Percentiles rank a stretch among this genome's conserved stretches.
phyloP scores from a whole-genome alignment of 2,888 invertebrate species.

The Acleris holmiana region DNA sequence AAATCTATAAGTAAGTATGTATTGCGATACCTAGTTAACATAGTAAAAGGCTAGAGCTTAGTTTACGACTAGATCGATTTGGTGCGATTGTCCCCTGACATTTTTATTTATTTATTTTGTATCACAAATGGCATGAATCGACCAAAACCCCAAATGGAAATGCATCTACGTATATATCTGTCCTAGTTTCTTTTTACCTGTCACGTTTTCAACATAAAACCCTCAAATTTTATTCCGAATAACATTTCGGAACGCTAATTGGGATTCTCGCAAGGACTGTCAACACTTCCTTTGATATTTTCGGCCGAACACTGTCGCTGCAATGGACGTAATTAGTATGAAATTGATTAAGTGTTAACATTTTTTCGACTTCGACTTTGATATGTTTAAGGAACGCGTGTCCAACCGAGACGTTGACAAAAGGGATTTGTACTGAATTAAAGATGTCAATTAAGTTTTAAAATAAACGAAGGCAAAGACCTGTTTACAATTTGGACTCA shows the following conservation, averaged over 20 bases:
- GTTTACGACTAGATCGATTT: too few species aligned
- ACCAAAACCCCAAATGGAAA: too few species aligned
- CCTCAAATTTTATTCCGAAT: not conserved
- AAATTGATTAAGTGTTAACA: constrained; percentile 37
- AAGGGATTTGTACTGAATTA: constrained; percentile 29
- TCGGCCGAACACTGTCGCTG: constrained; percentile 17
- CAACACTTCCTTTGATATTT: constrained; percentile 30
- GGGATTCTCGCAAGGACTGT: constrained; percentile 12
- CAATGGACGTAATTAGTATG: constrained; percentile 26
- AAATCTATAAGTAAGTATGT: too few species aligned
- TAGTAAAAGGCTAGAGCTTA: too few species aligned
- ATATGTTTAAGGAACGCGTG: constrained; percentile 26
- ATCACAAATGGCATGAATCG: too few species aligned
- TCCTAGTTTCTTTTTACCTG: too few species aligned
- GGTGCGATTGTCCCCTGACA: too few species aligned
- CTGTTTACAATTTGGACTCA: not conserved
- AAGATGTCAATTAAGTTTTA: constrained; percentile 26
- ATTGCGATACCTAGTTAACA: too few species aligned
- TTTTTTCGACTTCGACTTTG: constrained; percentile 32
- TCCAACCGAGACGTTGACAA: constrained; percentile 23
- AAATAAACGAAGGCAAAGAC: not conserved
- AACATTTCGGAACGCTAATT: constrained; percentile 22
- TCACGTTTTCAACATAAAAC: not conserved
- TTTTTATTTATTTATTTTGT: too few species aligned
- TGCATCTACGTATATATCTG: too few species aligned